Base-by-base conservation (phyloP, 2,797 vertebrate genomes). In the Acipenser oxyrinchus region DNA sequence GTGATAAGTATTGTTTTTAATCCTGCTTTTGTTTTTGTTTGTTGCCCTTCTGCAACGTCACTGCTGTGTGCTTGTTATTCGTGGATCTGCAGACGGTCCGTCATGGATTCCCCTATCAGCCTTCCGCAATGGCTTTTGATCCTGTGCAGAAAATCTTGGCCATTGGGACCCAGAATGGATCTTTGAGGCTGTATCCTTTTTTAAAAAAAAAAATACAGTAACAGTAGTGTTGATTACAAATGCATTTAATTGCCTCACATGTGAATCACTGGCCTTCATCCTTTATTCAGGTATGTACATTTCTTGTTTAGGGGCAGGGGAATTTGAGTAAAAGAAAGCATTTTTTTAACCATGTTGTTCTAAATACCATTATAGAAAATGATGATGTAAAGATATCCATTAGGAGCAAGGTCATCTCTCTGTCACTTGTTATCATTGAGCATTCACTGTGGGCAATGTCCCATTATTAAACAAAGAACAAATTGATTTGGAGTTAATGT, bases 151-250 rank as follows among this genome's bases (percentile, higher is more conserved):
- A 98, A 91, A 97, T 99, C 76, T 82, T 99, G 83, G 95, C 94
- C 73, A 80, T 99, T 1, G 96, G 96, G 74, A 97, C 94, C 76
- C 95, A 97, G 82, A 94, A 86, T 65, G 95, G 96, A 81, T 94
- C 94, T 76, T 87, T 99, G 74, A 90, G 96, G 85, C 87, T 99
- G 96, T 99, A 99, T 99, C 96, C 96, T 99, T 97, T 79, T 92
- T 53, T 60, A 65, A 66, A 52, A 69, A 69, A 66, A 52, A 48
- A n/a, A 12, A 11, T n/a, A 7, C 7, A 58, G 12, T 58, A n/a
- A 7, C 12, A n/a, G 3, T n/a, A n/a, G 10, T 58, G 13, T 58
- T 0, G 11, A n/a, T 58, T 58, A 58, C 55, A 58, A 37, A 37
- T 37, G 55, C 11, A 58, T 58, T 11, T 58, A 13, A 58, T 58